Conservation (phyloP, 2,797 vertebrate species). For the Falco berigora region DNA sequence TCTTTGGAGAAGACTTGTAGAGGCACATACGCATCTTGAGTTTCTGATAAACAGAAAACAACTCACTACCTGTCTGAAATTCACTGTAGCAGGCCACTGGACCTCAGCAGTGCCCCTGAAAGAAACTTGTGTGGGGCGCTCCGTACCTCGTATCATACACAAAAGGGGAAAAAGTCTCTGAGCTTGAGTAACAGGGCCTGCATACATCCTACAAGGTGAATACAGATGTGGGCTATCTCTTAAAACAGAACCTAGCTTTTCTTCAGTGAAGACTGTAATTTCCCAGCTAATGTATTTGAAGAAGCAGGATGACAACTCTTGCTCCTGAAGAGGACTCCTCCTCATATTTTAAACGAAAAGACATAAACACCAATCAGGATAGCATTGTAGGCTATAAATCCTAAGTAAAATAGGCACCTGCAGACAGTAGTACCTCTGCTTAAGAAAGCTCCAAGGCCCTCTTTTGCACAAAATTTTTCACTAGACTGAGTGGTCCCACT, state of each 20-base stretch:
- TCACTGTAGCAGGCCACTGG: not conserved
- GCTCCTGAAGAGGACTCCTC: not conserved
- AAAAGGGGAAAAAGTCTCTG: not conserved
- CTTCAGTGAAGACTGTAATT: not conserved
- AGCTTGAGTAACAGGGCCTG: not conserved
- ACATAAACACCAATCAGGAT: not conserved
- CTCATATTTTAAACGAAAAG: not conserved
- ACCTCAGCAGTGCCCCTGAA: not conserved
- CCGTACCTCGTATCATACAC: not conserved
- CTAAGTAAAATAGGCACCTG: not conserved
- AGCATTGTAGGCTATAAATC: not conserved
- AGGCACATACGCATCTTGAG: not conserved
- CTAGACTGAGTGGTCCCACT: not conserved
- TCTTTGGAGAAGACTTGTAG: not conserved
- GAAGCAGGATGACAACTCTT: not conserved
- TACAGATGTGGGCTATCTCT: not conserved
- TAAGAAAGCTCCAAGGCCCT: not conserved
- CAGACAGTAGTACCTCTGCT: not conserved
- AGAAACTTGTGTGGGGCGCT: not conserved
- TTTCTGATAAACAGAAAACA: not conserved
- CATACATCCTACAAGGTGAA: not conserved
- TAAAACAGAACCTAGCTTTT: not conserved
- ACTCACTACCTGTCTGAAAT: not conserved
- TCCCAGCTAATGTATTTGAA: not conserved
- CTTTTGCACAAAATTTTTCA: not conserved